These are phyloP conservation scores for Hyperoplus lanceolatus DNA, from an alignment of 2,797 vertebrate genomes.

Conservation along the genomic window DNA sequence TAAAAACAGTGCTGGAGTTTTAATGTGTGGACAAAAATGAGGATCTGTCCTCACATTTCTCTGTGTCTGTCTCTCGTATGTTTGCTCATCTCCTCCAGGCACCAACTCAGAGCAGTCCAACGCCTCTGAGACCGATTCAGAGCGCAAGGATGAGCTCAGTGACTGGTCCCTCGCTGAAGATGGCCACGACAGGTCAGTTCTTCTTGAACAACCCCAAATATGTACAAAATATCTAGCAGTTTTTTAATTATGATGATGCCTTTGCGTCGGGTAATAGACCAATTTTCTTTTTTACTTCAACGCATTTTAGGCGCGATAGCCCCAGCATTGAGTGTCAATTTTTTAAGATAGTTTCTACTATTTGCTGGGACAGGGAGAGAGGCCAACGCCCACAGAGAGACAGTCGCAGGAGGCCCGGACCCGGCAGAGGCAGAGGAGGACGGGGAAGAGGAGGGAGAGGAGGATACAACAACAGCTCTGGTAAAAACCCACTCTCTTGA, in stretches of 20 bases:
- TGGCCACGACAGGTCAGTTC: conserved; percentile 85
- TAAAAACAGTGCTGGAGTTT: not conserved
- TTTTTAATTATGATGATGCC: too few relatives aligned
- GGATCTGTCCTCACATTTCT: not conserved
- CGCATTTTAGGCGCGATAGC: too few relatives aligned
- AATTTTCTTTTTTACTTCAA: too few relatives aligned
- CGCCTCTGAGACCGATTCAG: conserved; percentile 96
- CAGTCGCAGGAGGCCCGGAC: conserved; percentile 87
- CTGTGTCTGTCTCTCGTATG: not conserved
- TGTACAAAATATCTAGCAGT: not conserved
- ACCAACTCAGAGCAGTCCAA: conserved; percentile 98
- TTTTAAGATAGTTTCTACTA: not conserved
- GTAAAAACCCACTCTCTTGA: conserved; percentile 75
- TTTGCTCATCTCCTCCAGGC: conserved; percentile 79
- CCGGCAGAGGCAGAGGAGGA: conserved; percentile 91
- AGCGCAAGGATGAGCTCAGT: conserved; percentile 95
- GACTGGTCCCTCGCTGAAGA: conserved; percentile 97
- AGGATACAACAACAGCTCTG: conserved; percentile 90
- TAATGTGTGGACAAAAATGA: not conserved
- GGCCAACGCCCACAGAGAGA: conserved; percentile 87
- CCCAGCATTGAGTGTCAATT: too few relatives aligned
- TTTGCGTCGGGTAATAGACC: too few relatives aligned
- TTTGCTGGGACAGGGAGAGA: conserved; percentile 83
- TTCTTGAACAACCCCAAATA: not conserved
- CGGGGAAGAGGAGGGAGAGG: conserved; percentile 92